phyloP scores from a whole-genome alignment of 23 tunicate species.

The Phallusia fumigata region DNA sequence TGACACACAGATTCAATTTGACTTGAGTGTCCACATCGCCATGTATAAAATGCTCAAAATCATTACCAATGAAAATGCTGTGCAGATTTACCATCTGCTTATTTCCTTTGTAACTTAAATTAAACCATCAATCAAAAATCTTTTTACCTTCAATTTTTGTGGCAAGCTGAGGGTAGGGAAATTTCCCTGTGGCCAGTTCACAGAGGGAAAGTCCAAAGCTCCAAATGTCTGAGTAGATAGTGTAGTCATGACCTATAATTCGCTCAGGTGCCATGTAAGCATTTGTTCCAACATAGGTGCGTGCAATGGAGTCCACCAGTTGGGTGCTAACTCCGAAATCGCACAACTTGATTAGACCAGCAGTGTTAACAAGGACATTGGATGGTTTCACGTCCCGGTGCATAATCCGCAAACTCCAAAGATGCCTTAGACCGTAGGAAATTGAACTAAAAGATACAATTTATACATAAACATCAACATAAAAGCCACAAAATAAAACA shows the following conservation, averaged over 20 bases:
- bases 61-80: too few relatives aligned
- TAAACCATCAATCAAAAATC: neutral
- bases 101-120: too few relatives aligned
- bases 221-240: constrained; percentile 91
- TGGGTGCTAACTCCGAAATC: constrained; percentile 95
- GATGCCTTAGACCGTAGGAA: constrained; percentile 58
- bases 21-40: neutral
- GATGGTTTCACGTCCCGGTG: constrained; percentile 96
- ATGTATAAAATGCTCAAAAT: neutral
- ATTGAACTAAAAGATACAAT: constrained; percentile 42
- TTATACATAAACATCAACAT: neutral
- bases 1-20: too few relatives aligned
- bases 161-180: constrained; percentile 83
- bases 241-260: constrained; percentile 77
- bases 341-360: constrained; percentile 77
- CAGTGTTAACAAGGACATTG: constrained; percentile 82
- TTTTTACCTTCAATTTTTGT: constrained; percentile 58
- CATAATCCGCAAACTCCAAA: constrained; percentile 75
- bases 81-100: too few relatives aligned
- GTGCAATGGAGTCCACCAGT: constrained; percentile 79
- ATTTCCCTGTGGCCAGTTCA: constrained; percentile 80
- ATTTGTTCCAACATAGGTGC: constrained; percentile 92
- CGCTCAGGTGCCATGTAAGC: constrained; percentile 98
- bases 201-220: constrained; percentile 81
- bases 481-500: neutral